Evolutionary conservation across 2,797 vertebrate species (phyloP), one percentile per base, ranked within the genome.

Genomic region (Loriculus beryllinus): DNA sequence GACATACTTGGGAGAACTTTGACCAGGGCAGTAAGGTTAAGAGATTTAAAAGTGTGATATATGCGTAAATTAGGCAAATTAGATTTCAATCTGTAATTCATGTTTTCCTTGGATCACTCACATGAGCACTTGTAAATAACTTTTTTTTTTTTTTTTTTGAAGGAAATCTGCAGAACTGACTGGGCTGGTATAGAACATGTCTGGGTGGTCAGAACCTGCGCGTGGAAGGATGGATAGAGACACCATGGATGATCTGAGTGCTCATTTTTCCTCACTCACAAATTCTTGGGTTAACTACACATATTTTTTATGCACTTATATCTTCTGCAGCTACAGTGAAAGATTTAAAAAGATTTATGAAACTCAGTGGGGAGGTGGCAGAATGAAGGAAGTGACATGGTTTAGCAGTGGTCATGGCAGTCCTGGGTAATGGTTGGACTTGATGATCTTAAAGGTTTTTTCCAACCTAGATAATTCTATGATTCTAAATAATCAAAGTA

Each of bases 1-100:
- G 10, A 37, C 0, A 2, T 48, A 25, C 16, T 10, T 56, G 8
- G 7, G n/a, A 51, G 6, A 63, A 14, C 10, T 54, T 57, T 3
- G 3, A 64, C 18, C 8, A 79, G 54, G 31, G 52, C 26, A 72
- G 29, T n/a, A 62, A 35, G 14, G 13, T 40, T 52, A 43, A 90
- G 39, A 33, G 6, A 10, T 74, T 89, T 70, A 67, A 75, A 71
- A 78, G 14, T 43, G 17, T 43, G 14, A 45, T 64, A 45, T 14
- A 8, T 52, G 5, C 9, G 20, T 77, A 54, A 82, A 60, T 51
- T 14, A 75, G 28, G 37, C 31, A 84, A 75, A 62, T 8, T 35
- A 26, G n/a, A 39, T 51, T 45, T 68, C 29, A 26, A 3, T n/a
- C 65, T 88, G 20, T 48, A 57, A 71, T 26, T 69, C 3, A 12